Conservation (phyloP, 2,888 invertebrate genomes). For the Megalurothrips usitatus region DNA sequence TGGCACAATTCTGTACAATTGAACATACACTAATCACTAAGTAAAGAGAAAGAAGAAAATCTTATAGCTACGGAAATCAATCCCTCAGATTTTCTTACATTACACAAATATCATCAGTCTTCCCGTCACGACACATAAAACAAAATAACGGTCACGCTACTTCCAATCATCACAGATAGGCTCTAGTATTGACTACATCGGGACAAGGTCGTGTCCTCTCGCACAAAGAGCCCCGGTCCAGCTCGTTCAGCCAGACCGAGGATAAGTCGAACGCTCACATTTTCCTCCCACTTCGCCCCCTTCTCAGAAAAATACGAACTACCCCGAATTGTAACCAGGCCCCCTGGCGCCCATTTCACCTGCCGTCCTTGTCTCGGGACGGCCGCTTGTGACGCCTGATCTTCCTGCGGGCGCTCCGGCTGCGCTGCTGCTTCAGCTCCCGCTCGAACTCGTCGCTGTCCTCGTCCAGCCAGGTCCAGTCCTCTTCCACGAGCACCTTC, state of each 20-base stretch:
- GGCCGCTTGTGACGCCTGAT: not conserved
- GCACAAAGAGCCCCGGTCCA: too few relatives aligned
- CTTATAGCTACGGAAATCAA: not conserved
- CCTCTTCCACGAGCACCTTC: conserved; percentile 10
- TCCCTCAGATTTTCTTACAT: not conserved
- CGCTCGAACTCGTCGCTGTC: conserved; percentile 18
- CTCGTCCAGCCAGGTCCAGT: conserved; percentile 17
- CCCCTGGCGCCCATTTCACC: too few relatives aligned
- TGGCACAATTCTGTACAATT: not conserved
- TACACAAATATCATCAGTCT: conserved; percentile 21
- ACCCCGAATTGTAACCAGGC: too few relatives aligned
- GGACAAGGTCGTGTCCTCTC: not conserved
- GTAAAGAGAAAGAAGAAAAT: conserved; percentile 23
- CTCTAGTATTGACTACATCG: not conserved
- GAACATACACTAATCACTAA: not conserved
- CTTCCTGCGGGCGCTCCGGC: not conserved
- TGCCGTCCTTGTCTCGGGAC: not conserved
- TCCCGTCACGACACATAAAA: conserved; percentile 23
- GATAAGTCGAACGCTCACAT: too few relatives aligned
- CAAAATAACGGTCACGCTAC: not conserved
- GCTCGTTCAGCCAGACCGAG: too few relatives aligned
- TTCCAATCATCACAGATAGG: conserved; percentile 18
- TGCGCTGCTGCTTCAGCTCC: not conserved
- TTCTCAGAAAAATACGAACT: too few relatives aligned
- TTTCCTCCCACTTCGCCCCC: too few relatives aligned